phyloP scores from a whole-genome alignment of 2,888 invertebrate species.

The Drosophila tanythrix region DNA sequence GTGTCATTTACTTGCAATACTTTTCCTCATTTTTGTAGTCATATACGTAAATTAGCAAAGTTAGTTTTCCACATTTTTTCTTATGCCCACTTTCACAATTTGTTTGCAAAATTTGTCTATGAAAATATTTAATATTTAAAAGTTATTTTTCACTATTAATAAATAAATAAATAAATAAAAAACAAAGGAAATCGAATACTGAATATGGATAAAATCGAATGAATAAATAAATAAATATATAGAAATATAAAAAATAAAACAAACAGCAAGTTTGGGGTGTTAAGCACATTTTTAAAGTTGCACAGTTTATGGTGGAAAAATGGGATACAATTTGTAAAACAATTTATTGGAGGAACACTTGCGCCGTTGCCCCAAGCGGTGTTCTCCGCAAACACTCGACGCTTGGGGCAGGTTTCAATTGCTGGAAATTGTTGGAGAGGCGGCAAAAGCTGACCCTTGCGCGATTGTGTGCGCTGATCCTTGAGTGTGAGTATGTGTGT shows the following conservation, averaged over 20 bases:
- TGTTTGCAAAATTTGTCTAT: not conserved
- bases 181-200: not conserved
- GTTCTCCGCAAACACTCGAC: conserved; percentile 7
- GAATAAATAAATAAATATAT: not conserved
- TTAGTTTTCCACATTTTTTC: not conserved
- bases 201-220: not conserved
- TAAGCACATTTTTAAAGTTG: not conserved
- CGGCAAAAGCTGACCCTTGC: conserved; percentile 41
- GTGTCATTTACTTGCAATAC: not conserved
- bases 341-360: conserved; percentile 22
- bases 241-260: too few relatives aligned
- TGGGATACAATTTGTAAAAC: conserved; percentile 11
- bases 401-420: conserved; percentile 39
- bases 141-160: not conserved
- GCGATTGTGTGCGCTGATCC: conserved; percentile 4
- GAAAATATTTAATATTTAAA: not conserved
- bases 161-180: not conserved
- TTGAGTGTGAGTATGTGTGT: conserved; percentile 9
- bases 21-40: not conserved
- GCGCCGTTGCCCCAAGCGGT: conserved; percentile 9
- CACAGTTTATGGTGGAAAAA: not conserved
- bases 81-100: not conserved
- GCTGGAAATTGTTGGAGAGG: conserved; percentile 47
- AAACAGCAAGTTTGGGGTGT: not conserved
- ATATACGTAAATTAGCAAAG: not conserved